A percentile compares a stretch with the other conserved stretches of the same genome.
These are phyloP conservation scores for Lasioglossum vierecki DNA, from an alignment of 2,888 invertebrate species.

Conservation along the genomic window DNA sequence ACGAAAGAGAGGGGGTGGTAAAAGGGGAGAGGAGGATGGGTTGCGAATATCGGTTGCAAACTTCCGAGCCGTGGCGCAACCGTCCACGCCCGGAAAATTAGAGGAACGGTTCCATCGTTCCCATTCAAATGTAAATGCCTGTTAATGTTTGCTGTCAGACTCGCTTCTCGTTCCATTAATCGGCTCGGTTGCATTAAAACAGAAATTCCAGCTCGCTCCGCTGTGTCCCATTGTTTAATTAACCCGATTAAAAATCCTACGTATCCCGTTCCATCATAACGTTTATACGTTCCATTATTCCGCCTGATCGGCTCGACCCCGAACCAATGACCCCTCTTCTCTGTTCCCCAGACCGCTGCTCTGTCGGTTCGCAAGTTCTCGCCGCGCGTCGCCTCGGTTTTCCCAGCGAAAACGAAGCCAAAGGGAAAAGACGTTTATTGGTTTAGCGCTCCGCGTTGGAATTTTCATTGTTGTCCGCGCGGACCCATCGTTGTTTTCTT, in stretches of 20 bases:
- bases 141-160: conserved; percentile 47
- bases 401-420: neutral
- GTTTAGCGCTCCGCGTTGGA: neutral
- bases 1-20: neutral
- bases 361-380: neutral
- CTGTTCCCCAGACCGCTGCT: neutral
- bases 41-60: conserved; percentile 25
- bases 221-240: conserved; percentile 26
- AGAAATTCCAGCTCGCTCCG: conserved; percentile 22
- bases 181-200: conserved; percentile 23
- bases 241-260: conserved; percentile 35
- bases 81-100: conserved; percentile 27
- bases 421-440: conserved; percentile 6
- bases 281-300: conserved; percentile 12
- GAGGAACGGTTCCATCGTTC: conserved; percentile 33
- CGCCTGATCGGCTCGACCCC: neutral
- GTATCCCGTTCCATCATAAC: neutral
- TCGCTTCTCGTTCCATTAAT: conserved; percentile 24
- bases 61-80: neutral
- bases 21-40: neutral
- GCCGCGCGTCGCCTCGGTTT: neutral
- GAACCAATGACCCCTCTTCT: neutral
- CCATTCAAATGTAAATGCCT: conserved; percentile 46
- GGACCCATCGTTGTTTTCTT: neutral
- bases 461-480: conserved; percentile 7